These are phyloP conservation scores for Sisyra nigra DNA, from an alignment of 2,888 invertebrate genomes.

Conservation along the genomic window DNA sequence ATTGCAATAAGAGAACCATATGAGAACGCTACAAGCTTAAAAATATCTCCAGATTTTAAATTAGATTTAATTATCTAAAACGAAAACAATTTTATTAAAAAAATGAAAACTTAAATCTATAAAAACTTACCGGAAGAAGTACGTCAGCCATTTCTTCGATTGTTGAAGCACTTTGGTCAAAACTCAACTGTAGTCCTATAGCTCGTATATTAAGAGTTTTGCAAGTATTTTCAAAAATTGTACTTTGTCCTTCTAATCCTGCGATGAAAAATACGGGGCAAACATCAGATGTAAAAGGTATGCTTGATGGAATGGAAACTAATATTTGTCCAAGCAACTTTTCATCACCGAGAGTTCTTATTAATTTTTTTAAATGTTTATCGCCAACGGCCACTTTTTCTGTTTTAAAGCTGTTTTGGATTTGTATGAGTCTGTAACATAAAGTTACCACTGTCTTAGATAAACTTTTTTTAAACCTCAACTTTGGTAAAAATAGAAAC, in stretches of 20 bases:
- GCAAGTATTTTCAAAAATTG: constrained; percentile 33
- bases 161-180: constrained; percentile 27
- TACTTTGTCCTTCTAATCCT: constrained; percentile 49
- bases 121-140: constrained; percentile 35
- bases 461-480: no score
- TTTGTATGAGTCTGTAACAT: constrained; percentile 21
- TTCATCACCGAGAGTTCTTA: constrained; percentile 45
- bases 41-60: constrained; percentile 37
- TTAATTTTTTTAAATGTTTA: constrained; percentile 34
- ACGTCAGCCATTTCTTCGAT: constrained; percentile 33
- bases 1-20: constrained; percentile 66
- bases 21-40: constrained; percentile 73
- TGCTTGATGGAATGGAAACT: constrained; percentile 28
- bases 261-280: constrained; percentile 42
- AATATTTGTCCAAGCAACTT: constrained; percentile 32
- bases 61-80: no score
- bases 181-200: constrained; percentile 35
- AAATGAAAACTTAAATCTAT: no score
- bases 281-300: constrained; percentile 10
- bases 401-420: constrained; percentile 7
- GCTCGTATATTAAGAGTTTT: constrained; percentile 32
- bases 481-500: no score
- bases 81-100: constrained; percentile 35
- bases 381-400: not conserved
- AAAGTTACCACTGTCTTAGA: no score